Base-by-base conservation (phyloP, 2,888 invertebrate species). In the Drosophila bunnanda region DNA sequence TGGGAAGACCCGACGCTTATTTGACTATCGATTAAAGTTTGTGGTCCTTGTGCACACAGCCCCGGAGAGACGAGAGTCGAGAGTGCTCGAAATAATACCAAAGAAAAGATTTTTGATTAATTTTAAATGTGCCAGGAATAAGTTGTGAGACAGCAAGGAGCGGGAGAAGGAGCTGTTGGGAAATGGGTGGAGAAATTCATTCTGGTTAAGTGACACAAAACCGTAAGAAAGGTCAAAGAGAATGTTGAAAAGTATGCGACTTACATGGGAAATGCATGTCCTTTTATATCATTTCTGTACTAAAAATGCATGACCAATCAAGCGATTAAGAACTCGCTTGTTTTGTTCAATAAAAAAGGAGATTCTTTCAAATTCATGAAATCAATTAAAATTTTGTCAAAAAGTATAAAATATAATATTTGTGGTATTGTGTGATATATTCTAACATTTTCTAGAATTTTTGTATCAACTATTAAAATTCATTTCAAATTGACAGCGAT, bases 11-110 rank as follows among this genome's bases (percentile, higher is more conserved):
- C 50, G 39, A 56, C 68, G 68, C 79, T 76, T 89, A 85, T 86
- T 85, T 89, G 89, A 82, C 77, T 85, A 88, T 86, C 89, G 89
- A 86, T 86, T 88, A 84, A 88, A 82, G 78, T 87, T 87, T 87
- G 79, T 84, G 77, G 77, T 76, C 58, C 69, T 76, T 75, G 71
- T 76, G 77, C 83, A 90, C 76, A 90, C 78, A 89, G 84, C 90
- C 88, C 60, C 76, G 44, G 34, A 50, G 48, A 48, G 48, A 17
- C 48, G 48, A 48, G 48, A 79, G 89, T 62, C 34, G 44, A 56
- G 41, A 56, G 59, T 38, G 65, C 76, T 69, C 34, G 53, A 61
- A 62, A 69, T 66, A 61, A 56, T 67, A 72, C 68, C 41, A 48
- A 68, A 74, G 50, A 58, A 69, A 78, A 80, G 72, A 82, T 80